Base-by-base conservation (phyloP, 2,888 invertebrate species). In the Athalia circularis region DNA sequence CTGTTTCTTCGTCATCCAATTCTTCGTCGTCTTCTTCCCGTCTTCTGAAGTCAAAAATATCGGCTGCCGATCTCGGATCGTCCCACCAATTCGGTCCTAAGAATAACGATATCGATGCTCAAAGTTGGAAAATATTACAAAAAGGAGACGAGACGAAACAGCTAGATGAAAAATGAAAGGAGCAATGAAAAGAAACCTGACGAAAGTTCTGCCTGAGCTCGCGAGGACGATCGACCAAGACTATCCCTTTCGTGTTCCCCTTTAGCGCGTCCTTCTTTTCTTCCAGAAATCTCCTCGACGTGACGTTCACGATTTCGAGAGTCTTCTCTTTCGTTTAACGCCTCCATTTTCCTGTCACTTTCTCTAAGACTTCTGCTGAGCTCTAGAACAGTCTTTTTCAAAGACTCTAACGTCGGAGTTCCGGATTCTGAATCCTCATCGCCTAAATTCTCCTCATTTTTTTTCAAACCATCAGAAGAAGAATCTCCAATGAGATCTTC, bases 371-470 rank as follows among this genome's bases (percentile, higher is more conserved):
- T 86, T 47, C 83, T 81, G 47, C 76, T 84, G 62, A 86, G 70
- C 65, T 86, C 81, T 48, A 86, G 67, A 43, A 87, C 78, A 29
- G 82, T 85, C 74, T 83, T 80, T 52, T 83, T 86, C 47, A 87
- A 79, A 8, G 86, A 82, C 9, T 84, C 86, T 15, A 87, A 77
- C 5, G 86, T 82, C 15, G 78, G 65, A 4, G 54, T 29, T 1
- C 54, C 54, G n/a, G 43, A 5, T 29, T 54, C 47, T 45, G n/a
- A 47, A 43, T 62, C 47, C 13, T 54, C 43, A 15, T 70, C 70
- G 45, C 70, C 11, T n/a, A 50, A 8, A 70, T 45, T 70, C 6
- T 62, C 74, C 5, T 59, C 47, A 13, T 3, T 72, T 59, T 29
- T 72, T 13, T 9, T 9, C 70, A 29, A 29, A 43, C 48, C 45